A percentile compares a stretch with the other conserved stretches of the same genome.
Conservation (phyloP, 1,140 invertebrate species). For the Limonius californicus region DNA sequence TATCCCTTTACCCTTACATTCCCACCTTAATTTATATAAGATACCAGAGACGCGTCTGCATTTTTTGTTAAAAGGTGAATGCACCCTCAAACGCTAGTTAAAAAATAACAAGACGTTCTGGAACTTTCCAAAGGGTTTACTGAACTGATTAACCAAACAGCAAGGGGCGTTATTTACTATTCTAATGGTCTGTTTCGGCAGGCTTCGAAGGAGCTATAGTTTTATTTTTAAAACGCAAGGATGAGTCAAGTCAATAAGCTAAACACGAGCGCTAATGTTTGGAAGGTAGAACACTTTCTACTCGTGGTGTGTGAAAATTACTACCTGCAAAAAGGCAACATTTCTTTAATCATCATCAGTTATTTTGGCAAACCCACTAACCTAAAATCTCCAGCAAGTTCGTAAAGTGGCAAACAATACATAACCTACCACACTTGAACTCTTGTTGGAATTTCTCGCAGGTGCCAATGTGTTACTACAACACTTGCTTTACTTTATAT, state of each 20-base stretch:
- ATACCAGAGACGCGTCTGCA: not conserved
- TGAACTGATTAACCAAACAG: not conserved
- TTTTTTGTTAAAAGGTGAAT: not conserved
- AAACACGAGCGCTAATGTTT: not conserved
- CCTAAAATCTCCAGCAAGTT: conserved; percentile 4
- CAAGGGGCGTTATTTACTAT: no score
- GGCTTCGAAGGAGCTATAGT: no score
- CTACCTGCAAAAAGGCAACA: not conserved
- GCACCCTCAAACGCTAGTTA: not conserved
- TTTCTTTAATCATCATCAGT: not conserved
- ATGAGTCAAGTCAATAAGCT: no score
- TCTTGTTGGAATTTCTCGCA: not conserved
- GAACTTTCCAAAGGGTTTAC: not conserved
- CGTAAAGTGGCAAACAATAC: not conserved
- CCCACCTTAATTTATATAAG: conserved; percentile 8
- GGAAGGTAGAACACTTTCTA: not conserved
- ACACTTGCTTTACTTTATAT: no score
- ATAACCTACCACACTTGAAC: conserved; percentile 18
- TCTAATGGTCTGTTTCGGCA: no score
- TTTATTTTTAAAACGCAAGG: no score
- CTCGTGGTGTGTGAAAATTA: not conserved
- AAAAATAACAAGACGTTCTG: not conserved
- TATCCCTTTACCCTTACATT: conserved; percentile 10
- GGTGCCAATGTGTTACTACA: no score
- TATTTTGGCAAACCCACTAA: conserved; percentile 19